Evolutionary conservation across 2,113 vertebrate species (phyloP), one percentile per base, ranked within the genome.

Genomic region (Pelobates fuscus): DNA sequence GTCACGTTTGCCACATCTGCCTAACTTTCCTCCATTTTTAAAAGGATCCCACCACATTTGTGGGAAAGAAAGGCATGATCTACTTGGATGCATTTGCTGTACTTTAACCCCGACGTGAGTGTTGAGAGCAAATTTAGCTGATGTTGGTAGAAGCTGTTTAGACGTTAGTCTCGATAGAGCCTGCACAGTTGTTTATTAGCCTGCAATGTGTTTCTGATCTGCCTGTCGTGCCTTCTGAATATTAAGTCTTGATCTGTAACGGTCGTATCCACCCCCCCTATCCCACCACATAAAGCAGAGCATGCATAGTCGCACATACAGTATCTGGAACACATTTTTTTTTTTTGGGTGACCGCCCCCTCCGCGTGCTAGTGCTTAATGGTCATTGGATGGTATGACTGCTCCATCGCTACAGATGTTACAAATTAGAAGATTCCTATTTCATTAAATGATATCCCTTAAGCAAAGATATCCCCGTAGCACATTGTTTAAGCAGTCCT

Each of bases 91-190:
- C 23, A 25, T 59, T 14, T 59, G 24, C 30, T 63, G 61, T 29
- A 71, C 59, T 61, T 72, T 72, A 72, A 63, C 58, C 58, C 44
- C 43, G 59, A 41, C 55, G 21, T 2, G 18, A 23, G 52, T 55
- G 20, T 21, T 55, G 2, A 55, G 11, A 3, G 52, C 5, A 37
- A 6, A 21, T 3, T 55, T 8, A 6, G 8, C 59, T 72, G 58
- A 52, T 32, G 70, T 72, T 43, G 26, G 26, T 52, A 17, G 32
- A 46, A 46, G 70, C 43, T 63, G 8, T 25, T 49, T 63, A 63
- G 59, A 63, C 59, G 49, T 52, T 72, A 15, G 49, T 72, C 43
- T 32, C 43, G 5, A 12, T 32, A n/a, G n/a, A n/a, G n/a, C 20
- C 20, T 21, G n/a, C 52, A 23, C 52, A 21, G 52, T 21, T 55